Conservation (phyloP, 1,140 invertebrate species). For the Pseudomyrmex flavicornis region DNA sequence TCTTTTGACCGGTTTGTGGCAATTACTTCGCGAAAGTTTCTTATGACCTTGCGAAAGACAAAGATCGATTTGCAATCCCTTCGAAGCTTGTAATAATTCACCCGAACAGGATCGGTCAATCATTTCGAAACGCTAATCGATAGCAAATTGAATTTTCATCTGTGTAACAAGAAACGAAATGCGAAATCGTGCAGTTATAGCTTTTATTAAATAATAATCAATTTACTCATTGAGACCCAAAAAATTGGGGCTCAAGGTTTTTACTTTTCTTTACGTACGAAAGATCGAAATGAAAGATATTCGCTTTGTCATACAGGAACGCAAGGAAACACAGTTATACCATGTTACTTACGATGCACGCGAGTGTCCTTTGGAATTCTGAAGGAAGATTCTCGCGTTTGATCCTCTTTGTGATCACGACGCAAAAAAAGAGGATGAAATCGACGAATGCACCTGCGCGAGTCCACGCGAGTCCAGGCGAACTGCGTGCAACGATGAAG, state of each 20-base stretch:
- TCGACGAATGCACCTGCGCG: conserved; percentile 9
- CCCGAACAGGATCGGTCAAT: neutral
- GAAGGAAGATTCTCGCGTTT: neutral
- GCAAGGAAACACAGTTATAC: neutral
- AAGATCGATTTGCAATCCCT: conserved; percentile 45
- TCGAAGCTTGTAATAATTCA: neutral
- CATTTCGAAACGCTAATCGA: neutral
- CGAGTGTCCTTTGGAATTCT: neutral
- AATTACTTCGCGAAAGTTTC: conserved; percentile 67
- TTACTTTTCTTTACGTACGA: neutral
- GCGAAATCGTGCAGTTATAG: neutral
- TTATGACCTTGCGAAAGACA: conserved; percentile 23
- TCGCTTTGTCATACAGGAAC: neutral
- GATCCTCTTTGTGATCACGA: neutral
- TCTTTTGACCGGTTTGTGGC: conserved; percentile 56
- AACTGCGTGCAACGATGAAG: conserved; percentile 57
- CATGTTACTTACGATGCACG: conserved; percentile 16
- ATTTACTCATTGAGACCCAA: too few relatives aligned
- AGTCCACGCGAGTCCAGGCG: neutral
- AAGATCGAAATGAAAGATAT: neutral
- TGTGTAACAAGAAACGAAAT: neutral
- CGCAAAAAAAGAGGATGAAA: neutral
- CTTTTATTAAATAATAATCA: neutral
- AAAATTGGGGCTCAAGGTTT: neutral
- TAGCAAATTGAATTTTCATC: neutral